Evolutionary conservation across 2,888 invertebrate species (phyloP), one percentile per base, ranked within the genome.

Genomic region (Gnatocerus cornutus): DNA sequence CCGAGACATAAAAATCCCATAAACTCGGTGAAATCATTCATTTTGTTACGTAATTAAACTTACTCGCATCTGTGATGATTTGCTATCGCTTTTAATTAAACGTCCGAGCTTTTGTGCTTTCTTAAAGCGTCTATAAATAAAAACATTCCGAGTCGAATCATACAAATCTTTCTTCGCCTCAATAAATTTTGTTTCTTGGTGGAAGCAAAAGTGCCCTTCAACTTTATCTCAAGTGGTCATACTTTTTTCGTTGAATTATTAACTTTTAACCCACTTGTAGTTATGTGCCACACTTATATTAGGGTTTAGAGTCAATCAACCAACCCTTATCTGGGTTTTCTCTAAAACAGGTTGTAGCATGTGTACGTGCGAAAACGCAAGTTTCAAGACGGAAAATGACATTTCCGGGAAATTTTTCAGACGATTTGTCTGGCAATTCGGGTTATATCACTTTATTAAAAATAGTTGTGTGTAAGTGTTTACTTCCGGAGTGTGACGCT

Each of bases 201-300:
- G 41, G 63, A 43, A 48, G 39, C 65, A 48, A 14, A 33, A 65
- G 56, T 65, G 56, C 65, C 65, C 65, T 43, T 65, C 52, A 46
- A 45, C 45, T 62, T 50, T 56, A 65, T 56, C 65, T 65, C 65
- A 65, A 65, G 65, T 65, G 65, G 65, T 65, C 65, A 56, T 65
- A 65, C 65, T 65, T 65, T 55, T 33, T 65, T 65, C 55, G 52
- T 46, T 65, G 27, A 63, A 63, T 63, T 63, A 63, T 63, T 50
- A 63, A 37, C 16, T 55, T 64, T 43, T 55, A 55, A 55, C 37
- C 46, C 65, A 65, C 65, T 65, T 65, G 56, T 39, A 12, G 48
- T n/a, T 43, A n/a, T 56, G 27, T 21, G 56, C 45, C 53, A 64
- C 45, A 45, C 64, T 59, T 59, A 58, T 8, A 29, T 29, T 9